phyloP scores from a whole-genome alignment of 2,888 invertebrate genomes.

The Ochropacha duplaris region DNA sequence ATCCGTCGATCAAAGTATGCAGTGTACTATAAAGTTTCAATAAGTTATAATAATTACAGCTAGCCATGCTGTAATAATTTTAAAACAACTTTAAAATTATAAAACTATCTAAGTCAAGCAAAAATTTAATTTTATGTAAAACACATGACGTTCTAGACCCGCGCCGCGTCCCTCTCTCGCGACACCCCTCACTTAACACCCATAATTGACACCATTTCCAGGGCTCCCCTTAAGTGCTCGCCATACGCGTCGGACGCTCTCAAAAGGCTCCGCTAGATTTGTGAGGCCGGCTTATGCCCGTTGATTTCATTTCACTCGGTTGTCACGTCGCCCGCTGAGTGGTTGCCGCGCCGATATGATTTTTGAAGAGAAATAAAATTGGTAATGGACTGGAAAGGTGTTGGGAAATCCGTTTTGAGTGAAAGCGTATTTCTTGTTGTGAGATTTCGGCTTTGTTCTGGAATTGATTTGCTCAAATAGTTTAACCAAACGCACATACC shows the following conservation, averaged over 20 bases:
- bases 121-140: neutral
- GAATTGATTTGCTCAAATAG: conserved; percentile 26
- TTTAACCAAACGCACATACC: too few relatives aligned
- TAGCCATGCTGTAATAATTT: too few relatives aligned
- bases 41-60: too few relatives aligned
- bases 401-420: conserved; percentile 45
- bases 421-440: conserved; percentile 47
- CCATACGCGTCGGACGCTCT: conserved; percentile 52
- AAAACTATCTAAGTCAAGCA: too few relatives aligned
- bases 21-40: too few relatives aligned
- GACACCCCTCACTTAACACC: conserved; percentile 67
- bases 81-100: too few relatives aligned
- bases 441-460: conserved; percentile 37
- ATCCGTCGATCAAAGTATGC: too few relatives aligned
- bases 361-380: conserved; percentile 76
- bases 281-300: conserved; percentile 74
- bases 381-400: conserved; percentile 78
- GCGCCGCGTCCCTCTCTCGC: neutral
- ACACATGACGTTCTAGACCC: neutral
- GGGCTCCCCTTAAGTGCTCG: conserved; percentile 73
- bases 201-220: conserved; percentile 80
- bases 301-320: conserved; percentile 77
- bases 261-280: conserved; percentile 72
- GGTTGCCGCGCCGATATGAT: conserved; percentile 65
- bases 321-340: conserved; percentile 75